Base-by-base conservation (phyloP, 2,888 invertebrate species). In the Leucoma salicis region DNA sequence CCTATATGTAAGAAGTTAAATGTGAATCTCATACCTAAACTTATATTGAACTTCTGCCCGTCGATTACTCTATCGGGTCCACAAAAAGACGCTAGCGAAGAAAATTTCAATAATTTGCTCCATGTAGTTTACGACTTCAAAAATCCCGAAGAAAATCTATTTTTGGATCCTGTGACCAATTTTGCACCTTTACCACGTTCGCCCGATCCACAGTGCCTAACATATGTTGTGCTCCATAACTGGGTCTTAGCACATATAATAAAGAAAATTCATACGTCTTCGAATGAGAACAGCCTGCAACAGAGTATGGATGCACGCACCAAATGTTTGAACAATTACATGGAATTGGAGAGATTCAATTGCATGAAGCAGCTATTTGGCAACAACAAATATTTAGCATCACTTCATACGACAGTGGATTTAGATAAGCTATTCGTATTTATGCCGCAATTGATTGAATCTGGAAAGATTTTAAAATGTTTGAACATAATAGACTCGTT, bases 21-120 rank as follows among this genome's bases (percentile, higher is more conserved):
- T 68, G 90, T 95, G 1, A 94, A 95, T 85, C 87, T 95, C 38
- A 92, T 94, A 35, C 94, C 95, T 57, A 94, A 94, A 55, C 91
- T 95, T 8, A 92, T 94, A 2, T 78, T 93, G 2, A 95, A 94
- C 73, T 94, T 94, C 63, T 95, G 94, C 54, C 94, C 95, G 0
- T 92, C 91, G 6, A 90, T 94, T 14, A 82, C 90, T 14, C 73
- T 92, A 41, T 68, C 73, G 1, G 83, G 83, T 3, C 73, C 80
- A 1, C 64, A 74, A 14, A 81, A 75, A 49, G 87, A 87, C 56
- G 84, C 86, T 0, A 75, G 57, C 1, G 79, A 87, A 59, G 73
- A 69, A 28, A 81, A 75, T 42, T 84, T 83, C 45, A 86, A 89
- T 56, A 81, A 74, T 43, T 58, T 82, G 3, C 70, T 83, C 31